Percentiles rank a stretch among this genome's conserved stretches.
Evolutionary conservation across 2,888 invertebrate species (phyloP).

Genomic region (Myopa tessellatipennis): DNA sequence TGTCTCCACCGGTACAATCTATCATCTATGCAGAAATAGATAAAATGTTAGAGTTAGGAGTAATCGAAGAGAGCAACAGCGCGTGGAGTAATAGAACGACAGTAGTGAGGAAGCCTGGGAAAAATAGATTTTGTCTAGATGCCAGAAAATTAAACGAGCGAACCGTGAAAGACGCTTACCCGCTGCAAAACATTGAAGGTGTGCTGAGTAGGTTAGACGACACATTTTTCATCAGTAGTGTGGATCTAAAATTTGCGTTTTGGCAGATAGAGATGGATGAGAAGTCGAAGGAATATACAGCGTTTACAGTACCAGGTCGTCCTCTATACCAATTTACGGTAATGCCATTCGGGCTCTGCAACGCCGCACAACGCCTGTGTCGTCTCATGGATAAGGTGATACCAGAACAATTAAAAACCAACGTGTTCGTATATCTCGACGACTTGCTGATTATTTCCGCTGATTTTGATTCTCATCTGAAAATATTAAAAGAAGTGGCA

Average conservation of each 20-base stretch:
- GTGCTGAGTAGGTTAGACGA: no score
- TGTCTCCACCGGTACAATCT: no score
- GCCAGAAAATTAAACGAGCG: no score
- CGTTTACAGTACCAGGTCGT: constrained; percentile 23
- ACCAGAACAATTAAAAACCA: constrained; percentile 40
- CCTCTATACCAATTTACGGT: no score
- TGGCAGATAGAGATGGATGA: constrained; percentile 39
- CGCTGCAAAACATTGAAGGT: no score
- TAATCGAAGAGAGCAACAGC: constrained; percentile 54
- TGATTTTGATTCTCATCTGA: constrained; percentile 40
- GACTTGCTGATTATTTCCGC: constrained; percentile 38
- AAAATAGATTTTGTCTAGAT: no score
- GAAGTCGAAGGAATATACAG: constrained; percentile 26
- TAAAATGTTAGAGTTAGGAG: constrained; percentile 52
- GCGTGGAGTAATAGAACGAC: constrained; percentile 54
- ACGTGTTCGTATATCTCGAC: constrained; percentile 44
- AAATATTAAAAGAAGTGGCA: constrained; percentile 28
- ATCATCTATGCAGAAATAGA: constrained; percentile 51
- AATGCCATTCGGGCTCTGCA: no score
- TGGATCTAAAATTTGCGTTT: constrained; percentile 38
- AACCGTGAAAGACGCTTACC: no score
- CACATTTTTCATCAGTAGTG: no score
- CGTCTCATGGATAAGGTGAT: constrained; percentile 47
- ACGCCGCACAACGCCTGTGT: no score
- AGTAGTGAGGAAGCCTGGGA: constrained; percentile 45